Evolutionary conservation across 2,888 invertebrate species (phyloP), one percentile per base, ranked within the genome.

Genomic region (Heliconius erato): DNA sequence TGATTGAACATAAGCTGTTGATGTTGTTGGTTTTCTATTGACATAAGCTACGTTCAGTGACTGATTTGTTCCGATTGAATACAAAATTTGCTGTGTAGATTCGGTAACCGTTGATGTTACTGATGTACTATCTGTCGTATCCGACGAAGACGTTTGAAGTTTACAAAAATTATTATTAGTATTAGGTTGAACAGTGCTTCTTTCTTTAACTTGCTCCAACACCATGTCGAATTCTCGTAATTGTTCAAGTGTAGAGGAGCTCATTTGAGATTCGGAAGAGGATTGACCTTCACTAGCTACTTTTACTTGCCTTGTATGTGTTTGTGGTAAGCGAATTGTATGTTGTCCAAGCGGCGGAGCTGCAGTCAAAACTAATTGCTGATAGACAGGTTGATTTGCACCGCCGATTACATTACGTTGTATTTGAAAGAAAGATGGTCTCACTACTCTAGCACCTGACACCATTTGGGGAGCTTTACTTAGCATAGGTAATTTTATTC

Each of bases 191-290:
- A 97, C 97, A 40, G 97, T 97, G 87, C 97, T 97, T 84, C 98
- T 94, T 90, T 98, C 98, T 89, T 98, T 98, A 0, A 98, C 98
- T 94, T 98, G 98, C 89, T 98, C 98, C 83, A 98, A 94, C 0
- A 98, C 98, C 94, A 98, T 97, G 90, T 98, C 98, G 87, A 98
- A 98, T 90, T 98, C 98, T 80, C 98, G 94, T 14, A 98, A 91
- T 88, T 98, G 98, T 91, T 98, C 98, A 78, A 98, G 92, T 0
- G 98, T 98, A 0, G 97, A 97, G 0, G 98, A 97, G 90, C 98
- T 98, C 88, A 98, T 97, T 88, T 97, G 96, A n/a, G 97, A 95
- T 88, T 97, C 97, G 0, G 94, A 89, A 65, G 95, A 90, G 0
- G 95, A 91, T 85, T 92, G 94, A 81, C 87, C 92, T 86, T 94